These are phyloP conservation scores for Glaucopsyche alexis DNA, from an alignment of 2,888 invertebrate species.

Conservation along the genomic window DNA sequence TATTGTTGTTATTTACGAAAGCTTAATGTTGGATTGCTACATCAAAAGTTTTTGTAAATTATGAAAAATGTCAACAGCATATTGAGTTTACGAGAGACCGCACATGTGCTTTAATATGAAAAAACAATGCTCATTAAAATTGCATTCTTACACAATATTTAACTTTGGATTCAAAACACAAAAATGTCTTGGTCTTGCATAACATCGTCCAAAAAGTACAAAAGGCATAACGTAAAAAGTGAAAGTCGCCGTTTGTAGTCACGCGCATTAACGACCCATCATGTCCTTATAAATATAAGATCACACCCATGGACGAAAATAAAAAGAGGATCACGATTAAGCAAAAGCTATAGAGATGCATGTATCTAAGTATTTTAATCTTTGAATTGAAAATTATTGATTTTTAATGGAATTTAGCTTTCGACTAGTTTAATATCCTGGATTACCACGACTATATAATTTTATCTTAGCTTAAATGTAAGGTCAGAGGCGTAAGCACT, in stretches of 20 bases:
- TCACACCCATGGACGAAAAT: constrained; percentile 26
- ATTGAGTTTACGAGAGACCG: not conserved
- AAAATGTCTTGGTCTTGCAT: constrained; percentile 45
- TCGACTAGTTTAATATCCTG: too few relatives aligned
- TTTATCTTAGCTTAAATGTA: too few relatives aligned
- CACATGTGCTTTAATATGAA: too few relatives aligned
- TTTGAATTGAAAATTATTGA: not conserved
- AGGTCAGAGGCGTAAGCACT: too few relatives aligned
- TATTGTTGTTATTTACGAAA: too few relatives aligned
- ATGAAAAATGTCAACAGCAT: not conserved
- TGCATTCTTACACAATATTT: not conserved
- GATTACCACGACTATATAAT: too few relatives aligned
- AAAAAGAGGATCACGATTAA: not conserved
- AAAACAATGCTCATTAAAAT: not conserved
- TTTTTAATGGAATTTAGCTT: not conserved
- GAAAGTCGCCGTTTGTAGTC: constrained; percentile 59
- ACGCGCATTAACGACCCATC: constrained; percentile 38
- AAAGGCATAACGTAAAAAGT: constrained; percentile 77
- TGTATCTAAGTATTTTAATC: not conserved
- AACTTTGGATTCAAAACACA: constrained; percentile 24
- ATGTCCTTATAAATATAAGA: constrained; percentile 36
- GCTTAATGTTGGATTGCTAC: too few relatives aligned
- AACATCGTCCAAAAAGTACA: constrained; percentile 68
- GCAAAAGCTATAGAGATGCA: not conserved
- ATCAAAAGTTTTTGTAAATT: too few relatives aligned